Percentiles rank a stretch among this genome's conserved stretches.
phyloP scores from a whole-genome alignment of 2,888 invertebrate genomes.

The Phortica okadai region DNA sequence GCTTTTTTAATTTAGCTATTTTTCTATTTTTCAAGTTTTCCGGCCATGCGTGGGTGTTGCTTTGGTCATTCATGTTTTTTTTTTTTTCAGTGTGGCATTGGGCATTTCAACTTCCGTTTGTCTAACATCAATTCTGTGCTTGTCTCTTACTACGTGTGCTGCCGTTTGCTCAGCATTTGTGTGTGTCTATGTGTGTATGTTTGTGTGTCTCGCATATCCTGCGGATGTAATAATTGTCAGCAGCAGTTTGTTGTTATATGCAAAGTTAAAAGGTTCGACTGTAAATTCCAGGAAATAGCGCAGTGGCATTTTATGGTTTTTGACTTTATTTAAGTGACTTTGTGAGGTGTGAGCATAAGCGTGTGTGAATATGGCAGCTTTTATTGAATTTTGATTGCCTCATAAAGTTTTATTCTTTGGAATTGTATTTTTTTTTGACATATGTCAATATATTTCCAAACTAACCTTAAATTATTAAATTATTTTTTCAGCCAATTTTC shows the following conservation, averaged over 20 bases:
- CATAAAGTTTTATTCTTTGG: not conserved
- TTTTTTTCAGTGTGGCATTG: conserved; percentile 33
- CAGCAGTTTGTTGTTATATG: conserved; percentile 50
- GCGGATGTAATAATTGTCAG: conserved; percentile 71
- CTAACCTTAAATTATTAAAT: no score
- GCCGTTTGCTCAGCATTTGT: conserved; percentile 24
- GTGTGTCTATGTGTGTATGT: conserved; percentile 32
- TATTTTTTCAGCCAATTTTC: no score
- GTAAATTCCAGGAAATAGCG: conserved; percentile 28
- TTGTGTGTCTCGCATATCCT: conserved; percentile 49
- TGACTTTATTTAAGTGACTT: conserved; percentile 31
- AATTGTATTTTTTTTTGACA: not conserved
- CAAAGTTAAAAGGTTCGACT: conserved; percentile 31
- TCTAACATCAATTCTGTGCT: conserved; percentile 50
- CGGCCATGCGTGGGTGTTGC: not conserved
- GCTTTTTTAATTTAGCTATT: conserved; percentile 63
- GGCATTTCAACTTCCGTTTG: conserved; percentile 34
- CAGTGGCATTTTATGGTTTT: conserved; percentile 28
- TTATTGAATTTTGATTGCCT: conserved; percentile 27
- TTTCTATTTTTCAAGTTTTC: conserved; percentile 5
- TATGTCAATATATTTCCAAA: no score
- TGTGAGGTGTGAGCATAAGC: not conserved
- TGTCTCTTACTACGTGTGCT: conserved; percentile 38
- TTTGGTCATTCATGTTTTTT: not conserved
- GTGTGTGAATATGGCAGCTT: conserved; percentile 14